phyloP scores from a whole-genome alignment of 2,113 vertebrate species.

The Phrynosoma platyrhinos region DNA sequence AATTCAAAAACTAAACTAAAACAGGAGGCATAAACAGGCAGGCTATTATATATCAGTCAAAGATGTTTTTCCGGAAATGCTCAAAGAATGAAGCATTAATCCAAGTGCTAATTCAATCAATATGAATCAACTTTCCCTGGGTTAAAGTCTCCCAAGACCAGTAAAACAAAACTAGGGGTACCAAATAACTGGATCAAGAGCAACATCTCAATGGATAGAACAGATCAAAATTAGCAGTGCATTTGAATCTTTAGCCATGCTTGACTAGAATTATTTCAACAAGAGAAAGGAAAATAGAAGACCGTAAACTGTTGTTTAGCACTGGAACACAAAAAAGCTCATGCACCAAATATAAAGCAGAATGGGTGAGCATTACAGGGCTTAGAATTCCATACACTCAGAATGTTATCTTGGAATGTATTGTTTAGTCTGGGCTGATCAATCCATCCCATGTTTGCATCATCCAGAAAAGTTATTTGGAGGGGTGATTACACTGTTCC shows the following conservation, averaged over 20 bases:
- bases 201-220: background rate
- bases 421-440: background rate
- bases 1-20: background rate
- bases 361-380: background rate
- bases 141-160: background rate
- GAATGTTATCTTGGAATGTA: too few relatives aligned
- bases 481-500: background rate
- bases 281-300: background rate
- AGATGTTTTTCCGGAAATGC: background rate
- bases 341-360: background rate
- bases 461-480: background rate
- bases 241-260: background rate
- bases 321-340: too few relatives aligned
- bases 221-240: background rate
- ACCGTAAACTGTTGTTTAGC: background rate
- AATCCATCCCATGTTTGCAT: background rate
- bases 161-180: background rate
- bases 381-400: background rate
- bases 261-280: background rate
- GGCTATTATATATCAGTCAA: background rate
- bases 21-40: background rate
- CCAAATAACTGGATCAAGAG: background rate
- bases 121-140: background rate
- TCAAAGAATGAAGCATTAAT: background rate
- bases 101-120: slow-evolving; percentile 12